These are phyloP conservation scores for Artibeus jamaicensis DNA, from an alignment of 2,797 vertebrate species.

Conservation along the genomic window DNA sequence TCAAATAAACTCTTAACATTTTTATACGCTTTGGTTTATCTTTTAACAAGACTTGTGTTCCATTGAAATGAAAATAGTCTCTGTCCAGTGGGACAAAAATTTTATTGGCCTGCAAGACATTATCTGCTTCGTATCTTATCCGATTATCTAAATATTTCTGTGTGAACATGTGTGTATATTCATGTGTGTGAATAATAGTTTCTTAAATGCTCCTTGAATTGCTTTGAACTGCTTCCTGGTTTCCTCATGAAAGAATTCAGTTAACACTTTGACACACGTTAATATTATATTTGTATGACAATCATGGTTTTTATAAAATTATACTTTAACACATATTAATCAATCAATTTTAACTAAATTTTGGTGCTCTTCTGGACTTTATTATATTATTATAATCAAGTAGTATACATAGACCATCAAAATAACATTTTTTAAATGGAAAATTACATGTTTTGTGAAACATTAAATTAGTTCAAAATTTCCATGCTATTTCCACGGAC, in stretches of 20 bases:
- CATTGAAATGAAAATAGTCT: background rate
- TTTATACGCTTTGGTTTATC: background rate
- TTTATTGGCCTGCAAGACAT: background rate
- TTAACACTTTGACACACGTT: background rate
- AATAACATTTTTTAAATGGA: background rate
- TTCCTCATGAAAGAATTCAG: background rate
- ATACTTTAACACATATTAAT: background rate
- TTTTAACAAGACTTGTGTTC: background rate
- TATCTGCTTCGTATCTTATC: background rate
- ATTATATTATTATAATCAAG: background rate
- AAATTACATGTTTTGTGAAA: background rate
- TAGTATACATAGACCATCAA: background rate
- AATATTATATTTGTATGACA: background rate
- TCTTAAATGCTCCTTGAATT: background rate
- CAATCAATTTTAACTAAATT: background rate
- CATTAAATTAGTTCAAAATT: slow-evolving; percentile 1
- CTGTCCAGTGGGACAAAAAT: background rate
- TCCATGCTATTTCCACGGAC: slow-evolving; percentile 1
- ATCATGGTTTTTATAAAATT: slow-evolving; percentile 29
- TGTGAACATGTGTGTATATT: background rate
- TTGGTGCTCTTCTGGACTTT: background rate
- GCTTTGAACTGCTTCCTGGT: background rate
- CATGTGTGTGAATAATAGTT: background rate
- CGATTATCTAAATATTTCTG: background rate
- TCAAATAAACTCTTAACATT: background rate